Evolutionary conservation across 2,888 invertebrate species (phyloP).

Genomic region (Sisyra nigra): DNA sequence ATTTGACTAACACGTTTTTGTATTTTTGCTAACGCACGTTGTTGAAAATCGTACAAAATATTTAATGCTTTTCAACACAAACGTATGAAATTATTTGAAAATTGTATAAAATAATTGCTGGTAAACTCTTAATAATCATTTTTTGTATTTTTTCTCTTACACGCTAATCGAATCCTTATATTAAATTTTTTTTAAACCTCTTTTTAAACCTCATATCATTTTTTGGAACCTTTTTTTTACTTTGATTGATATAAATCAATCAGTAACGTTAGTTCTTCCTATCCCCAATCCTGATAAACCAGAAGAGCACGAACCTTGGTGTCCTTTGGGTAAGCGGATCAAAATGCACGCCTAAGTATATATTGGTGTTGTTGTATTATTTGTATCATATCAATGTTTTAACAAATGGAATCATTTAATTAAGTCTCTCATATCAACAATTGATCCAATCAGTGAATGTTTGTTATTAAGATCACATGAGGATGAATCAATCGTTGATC

Average conservation of each 20-base stretch:
- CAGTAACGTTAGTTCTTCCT: slow-evolving; percentile 63
- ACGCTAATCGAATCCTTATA: slow-evolving; percentile 2
- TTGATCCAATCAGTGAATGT: background rate
- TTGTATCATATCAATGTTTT: slow-evolving; percentile 7
- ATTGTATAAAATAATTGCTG: too few relatives aligned
- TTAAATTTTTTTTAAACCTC: background rate
- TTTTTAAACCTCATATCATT: background rate
- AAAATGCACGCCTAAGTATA: background rate
- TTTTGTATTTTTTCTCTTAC: slow-evolving; percentile 4
- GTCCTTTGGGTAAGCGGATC: slow-evolving; percentile 58
- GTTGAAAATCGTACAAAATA: too few relatives aligned
- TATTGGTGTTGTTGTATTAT: slow-evolving; percentile 11
- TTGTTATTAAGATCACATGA: background rate
- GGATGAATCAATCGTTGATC: slow-evolving; percentile 13
- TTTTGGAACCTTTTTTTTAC: background rate
- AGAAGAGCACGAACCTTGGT: slow-evolving; percentile 82
- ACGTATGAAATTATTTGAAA: too few relatives aligned
- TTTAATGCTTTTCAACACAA: too few relatives aligned
- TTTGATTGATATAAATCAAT: background rate
- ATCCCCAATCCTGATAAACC: slow-evolving; percentile 75
- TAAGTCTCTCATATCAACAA: too few relatives aligned
- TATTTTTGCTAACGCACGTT: too few relatives aligned
- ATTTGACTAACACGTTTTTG: too few relatives aligned
- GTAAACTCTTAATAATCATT: slow-evolving; percentile 1
- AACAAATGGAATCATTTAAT: slow-evolving; percentile 1